Conservation (phyloP, 2,797 vertebrate species). For the Sebastolobus alascanus region DNA sequence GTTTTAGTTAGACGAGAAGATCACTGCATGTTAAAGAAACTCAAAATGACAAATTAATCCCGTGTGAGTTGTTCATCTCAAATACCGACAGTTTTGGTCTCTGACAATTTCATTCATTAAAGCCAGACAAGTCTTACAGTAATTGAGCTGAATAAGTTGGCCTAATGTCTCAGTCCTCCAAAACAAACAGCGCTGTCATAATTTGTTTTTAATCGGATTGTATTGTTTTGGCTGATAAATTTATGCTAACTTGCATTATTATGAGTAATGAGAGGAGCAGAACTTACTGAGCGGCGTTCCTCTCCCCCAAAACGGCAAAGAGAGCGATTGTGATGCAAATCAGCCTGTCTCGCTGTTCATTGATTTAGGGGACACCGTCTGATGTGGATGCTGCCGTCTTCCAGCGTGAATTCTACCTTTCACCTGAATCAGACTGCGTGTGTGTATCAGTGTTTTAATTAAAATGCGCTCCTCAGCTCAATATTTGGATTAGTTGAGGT, state of each 20-base stretch:
- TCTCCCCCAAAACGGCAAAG: conserved; percentile 40
- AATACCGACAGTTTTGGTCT: conserved; percentile 53
- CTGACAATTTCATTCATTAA: conserved; percentile 67
- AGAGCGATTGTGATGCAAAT: conserved; percentile 68
- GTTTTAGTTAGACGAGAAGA: conserved; percentile 29
- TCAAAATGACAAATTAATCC: conserved; percentile 51
- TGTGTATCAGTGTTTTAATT: conserved; percentile 67
- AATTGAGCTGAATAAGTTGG: conserved; percentile 67
- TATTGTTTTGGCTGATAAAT: conserved; percentile 72
- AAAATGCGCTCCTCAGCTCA: conserved; percentile 66
- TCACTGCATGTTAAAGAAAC: conserved; percentile 31
- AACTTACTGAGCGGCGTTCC: conserved; percentile 41
- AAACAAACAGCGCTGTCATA: conserved; percentile 68
- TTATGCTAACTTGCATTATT: conserved; percentile 71
- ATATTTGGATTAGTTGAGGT: conserved; percentile 76
- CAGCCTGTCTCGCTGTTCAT: conserved; percentile 56
- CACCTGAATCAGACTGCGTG: conserved; percentile 54
- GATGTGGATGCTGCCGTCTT: conserved; percentile 52
- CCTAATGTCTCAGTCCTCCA: conserved; percentile 62
- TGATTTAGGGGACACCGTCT: conserved; percentile 63
- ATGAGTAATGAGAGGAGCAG: conserved; percentile 63
- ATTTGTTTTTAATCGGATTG: conserved; percentile 73
- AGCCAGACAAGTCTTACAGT: conserved; percentile 50
- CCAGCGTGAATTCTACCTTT: conserved; percentile 62
- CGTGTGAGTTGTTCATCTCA: conserved; percentile 57